These are phyloP conservation scores for Apis dorsata DNA, from an alignment of 1,140 invertebrate genomes.

Conservation along the genomic window DNA sequence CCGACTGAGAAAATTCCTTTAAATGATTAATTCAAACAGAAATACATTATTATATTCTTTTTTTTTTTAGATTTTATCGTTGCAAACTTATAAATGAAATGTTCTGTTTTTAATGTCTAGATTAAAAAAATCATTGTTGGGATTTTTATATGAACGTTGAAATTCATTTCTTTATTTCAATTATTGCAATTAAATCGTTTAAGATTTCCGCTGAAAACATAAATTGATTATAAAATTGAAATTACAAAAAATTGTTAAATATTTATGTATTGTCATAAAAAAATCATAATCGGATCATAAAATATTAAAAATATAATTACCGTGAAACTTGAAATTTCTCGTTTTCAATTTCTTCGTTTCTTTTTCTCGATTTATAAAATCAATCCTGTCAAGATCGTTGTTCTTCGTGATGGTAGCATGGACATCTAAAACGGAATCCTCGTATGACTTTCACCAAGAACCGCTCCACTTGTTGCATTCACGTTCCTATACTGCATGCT, in stretches of 20 bases:
- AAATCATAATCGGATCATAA: neutral
- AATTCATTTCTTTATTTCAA: too few relatives aligned
- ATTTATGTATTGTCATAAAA: too few relatives aligned
- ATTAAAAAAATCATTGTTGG: too few relatives aligned
- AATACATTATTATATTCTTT: neutral
- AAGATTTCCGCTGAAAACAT: too few relatives aligned
- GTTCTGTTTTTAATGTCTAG: too few relatives aligned
- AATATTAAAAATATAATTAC: neutral
- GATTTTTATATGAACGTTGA: too few relatives aligned
- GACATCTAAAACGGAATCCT: slow-evolving; percentile 41
- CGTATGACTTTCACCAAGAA: slow-evolving; percentile 71
- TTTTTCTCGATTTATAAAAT: slow-evolving; percentile 32
- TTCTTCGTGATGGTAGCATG: slow-evolving; percentile 41
- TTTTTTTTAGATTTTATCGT: too few relatives aligned
- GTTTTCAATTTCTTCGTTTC: neutral
- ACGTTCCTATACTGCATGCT: slow-evolving; percentile 28
- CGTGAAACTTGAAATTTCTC: neutral
- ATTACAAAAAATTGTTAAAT: neutral
- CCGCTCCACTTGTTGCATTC: slow-evolving; percentile 72
- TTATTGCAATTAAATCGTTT: too few relatives aligned
- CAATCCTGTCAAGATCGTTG: slow-evolving; percentile 28
- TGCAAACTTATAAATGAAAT: too few relatives aligned
- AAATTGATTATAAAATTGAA: neutral
- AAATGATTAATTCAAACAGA: neutral
- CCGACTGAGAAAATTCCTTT: slow-evolving; percentile 11